Percentiles rank a stretch among this genome's conserved stretches.
These are phyloP conservation scores for Megalops cyprinoides DNA, from an alignment of 2,797 vertebrate species.

Conservation along the genomic window DNA sequence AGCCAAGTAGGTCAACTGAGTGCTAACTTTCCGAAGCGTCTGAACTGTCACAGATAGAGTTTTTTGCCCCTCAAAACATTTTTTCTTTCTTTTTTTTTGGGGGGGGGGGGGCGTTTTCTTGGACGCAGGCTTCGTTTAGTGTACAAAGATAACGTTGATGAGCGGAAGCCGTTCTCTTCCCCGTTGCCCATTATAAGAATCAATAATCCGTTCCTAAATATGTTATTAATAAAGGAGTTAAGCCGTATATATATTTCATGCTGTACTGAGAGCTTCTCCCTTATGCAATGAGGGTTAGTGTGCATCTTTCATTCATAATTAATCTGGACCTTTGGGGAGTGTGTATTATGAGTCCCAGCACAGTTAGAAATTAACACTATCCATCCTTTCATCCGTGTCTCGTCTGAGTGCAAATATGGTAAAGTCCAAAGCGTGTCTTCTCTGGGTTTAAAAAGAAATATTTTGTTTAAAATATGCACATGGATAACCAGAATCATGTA, in stretches of 20 bases:
- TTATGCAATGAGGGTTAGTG: slow-evolving; percentile 63
- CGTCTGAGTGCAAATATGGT: neutral
- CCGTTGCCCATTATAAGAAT: slow-evolving; percentile 58
- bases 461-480: neutral
- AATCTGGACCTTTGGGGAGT: slow-evolving; percentile 69
- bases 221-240: slow-evolving; percentile 75
- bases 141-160: slow-evolving; percentile 53
- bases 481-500: slow-evolving; percentile 3
- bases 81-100: neutral
- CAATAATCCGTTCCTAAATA: slow-evolving; percentile 74
- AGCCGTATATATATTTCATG: slow-evolving; percentile 77
- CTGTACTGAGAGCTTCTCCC: slow-evolving; percentile 62
- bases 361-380: slow-evolving; percentile 51
- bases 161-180: slow-evolving; percentile 41
- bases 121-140: slow-evolving; percentile 41
- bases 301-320: slow-evolving; percentile 76
- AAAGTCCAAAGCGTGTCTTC: neutral
- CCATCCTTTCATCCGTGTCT: slow-evolving; percentile 34
- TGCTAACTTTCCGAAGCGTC: slow-evolving; percentile 31
- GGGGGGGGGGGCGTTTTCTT: slow-evolving; percentile 37
- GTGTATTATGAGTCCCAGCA: slow-evolving; percentile 65
- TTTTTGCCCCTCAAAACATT: too few species aligned
- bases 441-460: slow-evolving; percentile 11
- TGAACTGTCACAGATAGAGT: neutral
- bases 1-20: slow-evolving; percentile 43